Conservation (phyloP, 2,888 invertebrate genomes). For the Cremastinae sp. region DNA sequence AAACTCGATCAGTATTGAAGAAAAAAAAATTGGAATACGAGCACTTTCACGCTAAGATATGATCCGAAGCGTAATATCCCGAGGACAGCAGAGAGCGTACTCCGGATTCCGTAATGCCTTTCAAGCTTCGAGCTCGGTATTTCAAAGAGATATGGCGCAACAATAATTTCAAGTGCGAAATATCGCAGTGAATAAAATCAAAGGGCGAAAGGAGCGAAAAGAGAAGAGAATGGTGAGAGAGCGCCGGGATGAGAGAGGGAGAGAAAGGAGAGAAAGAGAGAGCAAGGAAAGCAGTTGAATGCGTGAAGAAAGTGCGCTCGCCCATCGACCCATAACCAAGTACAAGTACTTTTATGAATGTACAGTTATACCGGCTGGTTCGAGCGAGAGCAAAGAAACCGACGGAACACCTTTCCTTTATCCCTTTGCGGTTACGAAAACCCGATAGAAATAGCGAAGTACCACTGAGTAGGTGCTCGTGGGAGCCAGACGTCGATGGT, state of each 20-base stretch:
- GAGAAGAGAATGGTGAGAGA: too few species aligned
- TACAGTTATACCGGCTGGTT: neutral
- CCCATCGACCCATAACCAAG: conserved; percentile 28
- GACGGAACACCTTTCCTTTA: conserved; percentile 55
- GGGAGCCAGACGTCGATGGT: conserved; percentile 56
- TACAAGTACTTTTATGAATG: conserved; percentile 11
- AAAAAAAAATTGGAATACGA: too few species aligned
- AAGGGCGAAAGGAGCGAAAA: conserved; percentile 10
- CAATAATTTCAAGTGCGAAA: conserved; percentile 19
- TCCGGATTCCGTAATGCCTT: too few species aligned
- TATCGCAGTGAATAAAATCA: conserved; percentile 15
- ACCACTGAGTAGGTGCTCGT: conserved; percentile 59
- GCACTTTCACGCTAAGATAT: too few species aligned
- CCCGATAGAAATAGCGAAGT: conserved; percentile 60
- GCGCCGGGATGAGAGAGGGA: too few species aligned
- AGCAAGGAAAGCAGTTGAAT: neutral
- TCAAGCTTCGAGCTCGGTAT: neutral
- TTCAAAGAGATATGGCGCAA: neutral
- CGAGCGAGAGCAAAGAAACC: conserved; percentile 31
- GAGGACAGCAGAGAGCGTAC: too few species aligned
- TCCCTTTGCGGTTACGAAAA: conserved; percentile 60
- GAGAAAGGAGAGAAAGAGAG: neutral
- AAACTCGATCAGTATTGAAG: too few species aligned
- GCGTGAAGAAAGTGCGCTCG: conserved; percentile 34
- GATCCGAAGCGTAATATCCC: too few species aligned